Base-by-base conservation (phyloP, 2,797 vertebrate genomes). In the Falco peregrinus region DNA sequence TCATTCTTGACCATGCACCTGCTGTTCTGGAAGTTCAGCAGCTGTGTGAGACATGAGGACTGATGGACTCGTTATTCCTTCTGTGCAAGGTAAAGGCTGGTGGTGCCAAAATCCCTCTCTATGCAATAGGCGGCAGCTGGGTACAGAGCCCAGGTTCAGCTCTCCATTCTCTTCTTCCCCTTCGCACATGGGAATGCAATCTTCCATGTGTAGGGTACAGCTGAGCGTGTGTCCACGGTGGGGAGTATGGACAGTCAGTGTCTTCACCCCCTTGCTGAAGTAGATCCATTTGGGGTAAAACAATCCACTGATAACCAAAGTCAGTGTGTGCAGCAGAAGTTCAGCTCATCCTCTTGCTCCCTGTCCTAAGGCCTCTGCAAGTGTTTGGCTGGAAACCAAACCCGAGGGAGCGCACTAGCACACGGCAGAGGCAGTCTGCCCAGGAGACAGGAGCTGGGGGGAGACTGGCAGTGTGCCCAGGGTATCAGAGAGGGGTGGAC, bases 241-340 rank as follows among this genome's bases (percentile, higher is more conserved):
- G 56, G 16, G 19, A 70, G 11, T 9, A 3, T 2, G 33, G 56
- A 35, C 0, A 1, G 15, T 21, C 59, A 82, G 11, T 6, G 15
- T 81, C 57, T 67, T 67, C 53, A 47, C 10, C 10, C 21, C 63
- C 8, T 57, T 59, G 18, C 29, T 57, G 50, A 68, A 69, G 50
- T 2, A 60, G 29, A 51, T 18, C 4, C 6, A 31, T 73, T 71
- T 12, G 22, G 28, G 16, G 47, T 33, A 82, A 78, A 87, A 63
- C 15, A 16, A 13, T 78, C 10, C 39, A 16, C 5, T 76, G 48
- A 47, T 22, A 75, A 63, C 10, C 18, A 24, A 18, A 33, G 16
- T 5, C 28, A 2, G 2, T 7, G 31, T 33, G 20, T 65, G 37
- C 0, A 0, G 8, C 4, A 2, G 17, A 51, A 75, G 13, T 41